Conservation (phyloP, 1,140 invertebrate genomes). For the Megalopta genalis region DNA sequence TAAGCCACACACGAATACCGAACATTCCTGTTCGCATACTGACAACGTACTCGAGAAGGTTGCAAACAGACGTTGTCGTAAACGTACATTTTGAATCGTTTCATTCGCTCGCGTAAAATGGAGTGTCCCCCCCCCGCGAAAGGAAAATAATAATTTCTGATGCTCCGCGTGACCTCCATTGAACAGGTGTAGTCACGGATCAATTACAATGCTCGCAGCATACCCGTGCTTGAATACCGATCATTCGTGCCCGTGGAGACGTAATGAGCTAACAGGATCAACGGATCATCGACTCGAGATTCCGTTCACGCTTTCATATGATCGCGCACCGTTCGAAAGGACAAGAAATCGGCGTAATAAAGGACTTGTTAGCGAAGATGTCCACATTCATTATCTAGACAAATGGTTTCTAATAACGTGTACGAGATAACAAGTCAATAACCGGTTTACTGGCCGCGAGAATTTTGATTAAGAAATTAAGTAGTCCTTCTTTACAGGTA, state of each 20-base stretch:
- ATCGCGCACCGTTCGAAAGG: slow-evolving; percentile 32
- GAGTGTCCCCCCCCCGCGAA: neutral
- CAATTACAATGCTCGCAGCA: slow-evolving; percentile 12
- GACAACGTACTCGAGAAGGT: no score
- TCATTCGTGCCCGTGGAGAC: slow-evolving; percentile 18
- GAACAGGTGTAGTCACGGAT: slow-evolving; percentile 1
- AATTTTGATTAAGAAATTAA: no score
- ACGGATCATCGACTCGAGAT: slow-evolving; percentile 43
- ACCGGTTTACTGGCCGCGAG: no score
- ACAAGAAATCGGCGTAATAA: neutral
- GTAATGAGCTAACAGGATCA: slow-evolving; percentile 54
- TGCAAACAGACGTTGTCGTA: no score
- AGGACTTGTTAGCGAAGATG: neutral
- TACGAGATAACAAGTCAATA: no score
- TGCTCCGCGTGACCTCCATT: neutral
- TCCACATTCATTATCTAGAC: neutral
- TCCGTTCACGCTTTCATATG: slow-evolving; percentile 42
- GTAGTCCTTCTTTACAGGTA: no score
- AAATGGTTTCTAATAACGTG: no score
- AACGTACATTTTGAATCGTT: neutral
- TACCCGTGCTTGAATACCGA: slow-evolving; percentile 31
- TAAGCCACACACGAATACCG: no score
- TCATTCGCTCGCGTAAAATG: neutral
- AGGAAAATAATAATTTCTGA: neutral
- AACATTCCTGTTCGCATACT: no score